Conservation (phyloP, 1,140 invertebrate species). For the Prorops nasuta region DNA sequence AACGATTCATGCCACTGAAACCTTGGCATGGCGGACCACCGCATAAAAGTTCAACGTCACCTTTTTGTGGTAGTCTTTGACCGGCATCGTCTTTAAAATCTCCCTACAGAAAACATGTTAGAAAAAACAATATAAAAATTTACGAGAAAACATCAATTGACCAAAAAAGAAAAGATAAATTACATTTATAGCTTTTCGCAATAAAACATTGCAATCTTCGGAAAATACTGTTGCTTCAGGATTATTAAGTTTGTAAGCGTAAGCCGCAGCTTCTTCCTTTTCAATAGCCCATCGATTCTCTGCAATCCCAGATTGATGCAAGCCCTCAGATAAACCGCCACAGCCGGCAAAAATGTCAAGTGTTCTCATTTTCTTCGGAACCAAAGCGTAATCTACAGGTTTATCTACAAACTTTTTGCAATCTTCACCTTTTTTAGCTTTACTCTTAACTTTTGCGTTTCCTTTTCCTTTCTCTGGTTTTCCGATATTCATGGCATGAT, state of each 20-base stretch:
- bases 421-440: slow-evolving; percentile 61
- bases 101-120: slow-evolving; percentile 55
- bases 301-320: slow-evolving; percentile 70
- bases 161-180: too few relatives aligned
- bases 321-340: slow-evolving; percentile 72
- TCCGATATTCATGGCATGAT: slow-evolving; percentile 61
- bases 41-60: slow-evolving; percentile 82
- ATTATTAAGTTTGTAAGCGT: slow-evolving; percentile 80
- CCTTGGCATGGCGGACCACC: slow-evolving; percentile 92
- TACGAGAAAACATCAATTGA: too few relatives aligned
- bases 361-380: slow-evolving; percentile 60
- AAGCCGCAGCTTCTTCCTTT: slow-evolving; percentile 73
- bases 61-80: slow-evolving; percentile 70
- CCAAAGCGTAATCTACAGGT: slow-evolving; percentile 33
- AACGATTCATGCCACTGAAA: slow-evolving; percentile 88
- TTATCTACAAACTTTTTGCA: slow-evolving; percentile 23
- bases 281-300: slow-evolving; percentile 82
- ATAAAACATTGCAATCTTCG: slow-evolving; percentile 77
- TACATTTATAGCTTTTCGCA: slow-evolving; percentile 54
- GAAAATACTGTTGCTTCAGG: slow-evolving; percentile 72
- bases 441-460: slow-evolving; percentile 69
- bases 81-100: slow-evolving; percentile 57
- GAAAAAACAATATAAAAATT: too few relatives aligned
- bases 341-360: slow-evolving; percentile 90
- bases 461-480: slow-evolving; percentile 62